A percentile compares a stretch with the other conserved stretches of the same genome.
phyloP scores from a whole-genome alignment of 2,113 vertebrate species.

The Stictonetta naevosa region DNA sequence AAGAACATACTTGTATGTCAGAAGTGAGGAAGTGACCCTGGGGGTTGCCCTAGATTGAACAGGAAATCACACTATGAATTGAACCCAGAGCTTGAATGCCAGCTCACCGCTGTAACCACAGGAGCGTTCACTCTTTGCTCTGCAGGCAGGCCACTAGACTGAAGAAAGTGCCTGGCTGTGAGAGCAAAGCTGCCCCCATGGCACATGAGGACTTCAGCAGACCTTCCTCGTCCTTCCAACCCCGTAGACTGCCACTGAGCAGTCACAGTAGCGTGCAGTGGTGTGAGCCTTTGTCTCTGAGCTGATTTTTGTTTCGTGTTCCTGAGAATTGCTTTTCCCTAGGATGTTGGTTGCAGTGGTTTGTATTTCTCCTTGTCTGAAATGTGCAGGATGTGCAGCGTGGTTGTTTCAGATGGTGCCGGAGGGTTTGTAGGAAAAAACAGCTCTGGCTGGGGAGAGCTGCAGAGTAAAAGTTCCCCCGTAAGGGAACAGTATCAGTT shows the following conservation, averaged over 20 bases:
- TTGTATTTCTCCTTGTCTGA: background rate
- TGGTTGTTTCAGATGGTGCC: background rate
- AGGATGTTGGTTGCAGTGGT: background rate
- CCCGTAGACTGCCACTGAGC: background rate
- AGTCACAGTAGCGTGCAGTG: accelerated
- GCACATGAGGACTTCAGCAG: background rate
- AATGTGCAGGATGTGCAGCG: accelerated
- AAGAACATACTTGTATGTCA: background rate
- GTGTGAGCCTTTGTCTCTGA: background rate
- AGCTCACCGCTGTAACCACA: background rate
- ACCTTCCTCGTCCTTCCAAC: background rate
- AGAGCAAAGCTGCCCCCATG: accelerated
- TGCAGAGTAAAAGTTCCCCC: background rate
- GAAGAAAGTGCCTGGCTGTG: background rate
- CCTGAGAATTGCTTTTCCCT: background rate
- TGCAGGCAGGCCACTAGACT: background rate
- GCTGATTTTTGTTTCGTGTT: background rate
- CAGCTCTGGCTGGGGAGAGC: background rate
- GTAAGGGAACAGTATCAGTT: background rate
- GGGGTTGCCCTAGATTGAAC: background rate
- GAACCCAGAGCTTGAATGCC: background rate
- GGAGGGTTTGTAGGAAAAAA: background rate
- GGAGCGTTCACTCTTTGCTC: background rate
- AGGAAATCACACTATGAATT: constrained; percentile 24
- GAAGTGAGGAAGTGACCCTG: background rate